Evolutionary conservation across 1,140 invertebrate genomes (phyloP).

Genomic region (Bombus fervidus): DNA sequence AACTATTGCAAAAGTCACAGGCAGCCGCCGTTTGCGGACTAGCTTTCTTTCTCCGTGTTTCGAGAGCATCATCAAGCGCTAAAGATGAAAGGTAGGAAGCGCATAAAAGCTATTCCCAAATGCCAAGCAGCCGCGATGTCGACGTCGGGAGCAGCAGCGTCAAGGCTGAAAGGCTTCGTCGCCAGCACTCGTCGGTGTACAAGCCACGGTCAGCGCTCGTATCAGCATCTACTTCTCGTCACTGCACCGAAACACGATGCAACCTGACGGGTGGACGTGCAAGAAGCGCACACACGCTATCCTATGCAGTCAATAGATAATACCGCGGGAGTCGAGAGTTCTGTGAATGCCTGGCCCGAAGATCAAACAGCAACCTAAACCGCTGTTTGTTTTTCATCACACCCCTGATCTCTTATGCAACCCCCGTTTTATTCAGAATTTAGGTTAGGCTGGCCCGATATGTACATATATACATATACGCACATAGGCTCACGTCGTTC

Average conservation of each 20-base stretch:
- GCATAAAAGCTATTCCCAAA: constrained; percentile 75
- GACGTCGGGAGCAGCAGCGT: constrained; percentile 22
- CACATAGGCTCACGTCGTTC: constrained; percentile 15
- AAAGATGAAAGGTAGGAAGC: constrained; percentile 71
- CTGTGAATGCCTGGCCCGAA: constrained; percentile 80
- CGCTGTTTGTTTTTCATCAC: constrained; percentile 83
- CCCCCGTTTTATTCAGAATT: constrained; percentile 82
- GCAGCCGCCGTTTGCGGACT: not conserved
- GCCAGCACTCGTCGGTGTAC: constrained; percentile 33
- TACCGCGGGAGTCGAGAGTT: constrained; percentile 73
- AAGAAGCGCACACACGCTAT: constrained; percentile 61
- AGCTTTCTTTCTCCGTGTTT: constrained; percentile 48
- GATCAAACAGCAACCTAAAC: constrained; percentile 83
- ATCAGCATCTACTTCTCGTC: constrained; percentile 52
- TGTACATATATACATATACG: constrained; percentile 41
- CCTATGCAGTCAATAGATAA: constrained; percentile 76
- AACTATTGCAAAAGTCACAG: constrained; percentile 22
- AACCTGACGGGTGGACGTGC: constrained; percentile 28
- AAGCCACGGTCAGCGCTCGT: constrained; percentile 57
- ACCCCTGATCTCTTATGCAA: constrained; percentile 82
- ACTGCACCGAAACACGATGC: constrained; percentile 45
- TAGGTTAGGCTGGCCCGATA: constrained; percentile 78
- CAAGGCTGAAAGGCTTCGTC: constrained; percentile 50
- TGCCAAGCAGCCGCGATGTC: constrained; percentile 57
- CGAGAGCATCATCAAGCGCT: constrained; percentile 64